phyloP scores from a whole-genome alignment of 2,888 invertebrate species.

The Acrobasis repandana region DNA sequence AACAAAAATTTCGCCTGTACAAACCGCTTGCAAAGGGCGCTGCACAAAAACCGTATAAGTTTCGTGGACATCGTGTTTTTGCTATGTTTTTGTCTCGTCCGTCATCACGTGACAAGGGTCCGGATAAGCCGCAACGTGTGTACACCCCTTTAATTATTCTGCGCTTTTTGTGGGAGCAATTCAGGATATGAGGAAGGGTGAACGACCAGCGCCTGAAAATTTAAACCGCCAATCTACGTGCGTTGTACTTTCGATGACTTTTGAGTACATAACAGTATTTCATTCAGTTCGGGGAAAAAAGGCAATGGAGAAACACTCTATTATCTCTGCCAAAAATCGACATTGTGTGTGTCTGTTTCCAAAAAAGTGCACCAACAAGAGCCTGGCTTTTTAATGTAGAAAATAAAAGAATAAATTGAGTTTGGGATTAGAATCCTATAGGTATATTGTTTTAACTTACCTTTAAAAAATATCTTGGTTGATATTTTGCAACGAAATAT shows the following conservation, averaged over 20 bases:
- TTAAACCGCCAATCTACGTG: constrained; percentile 14
- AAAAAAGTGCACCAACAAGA: no score
- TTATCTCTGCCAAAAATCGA: no score
- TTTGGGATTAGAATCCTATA: no score
- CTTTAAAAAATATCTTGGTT: no score
- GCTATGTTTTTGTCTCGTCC: constrained; percentile 30
- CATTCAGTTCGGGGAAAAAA: no score
- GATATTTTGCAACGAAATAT: no score
- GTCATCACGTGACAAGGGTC: constrained; percentile 31
- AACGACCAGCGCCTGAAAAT: constrained; percentile 3
- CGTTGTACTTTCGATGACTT: not conserved
- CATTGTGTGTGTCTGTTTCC: no score
- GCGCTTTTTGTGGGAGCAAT: constrained; percentile 26
- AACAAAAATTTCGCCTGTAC: constrained; percentile 46
- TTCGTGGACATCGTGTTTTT: constrained; percentile 26
- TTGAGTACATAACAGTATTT: no score
- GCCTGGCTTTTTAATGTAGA: no score
- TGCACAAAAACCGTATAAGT: constrained; percentile 17
- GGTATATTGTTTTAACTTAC: no score
- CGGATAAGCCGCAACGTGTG: constrained; percentile 28
- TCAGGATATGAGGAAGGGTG: constrained; percentile 16
- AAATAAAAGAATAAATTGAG: no score
- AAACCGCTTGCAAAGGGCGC: constrained; percentile 37
- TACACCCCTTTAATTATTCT: constrained; percentile 30
- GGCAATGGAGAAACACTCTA: no score